Base-by-base conservation (phyloP, 2,113 vertebrate genomes). In the Rallus limicola region DNA sequence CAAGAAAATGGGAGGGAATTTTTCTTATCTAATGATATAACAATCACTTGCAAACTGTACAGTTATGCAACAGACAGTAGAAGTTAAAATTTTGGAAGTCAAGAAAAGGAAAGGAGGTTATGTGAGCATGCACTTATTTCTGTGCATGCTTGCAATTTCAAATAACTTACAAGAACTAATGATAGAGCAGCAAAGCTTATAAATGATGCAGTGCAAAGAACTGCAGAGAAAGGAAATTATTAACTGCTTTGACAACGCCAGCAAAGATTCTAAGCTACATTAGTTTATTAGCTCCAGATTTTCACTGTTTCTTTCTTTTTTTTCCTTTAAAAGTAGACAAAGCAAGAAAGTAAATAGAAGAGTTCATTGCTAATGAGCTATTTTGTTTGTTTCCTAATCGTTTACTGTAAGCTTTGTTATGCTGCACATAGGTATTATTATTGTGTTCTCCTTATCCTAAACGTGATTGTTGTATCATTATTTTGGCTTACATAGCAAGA, bases 221-320 rank as follows among this genome's bases (percentile, higher is more conserved):
- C 26, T 82, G 58, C 40, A 84, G 76, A 92, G 83, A 96, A 93
- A 88, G 53, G 80, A 93, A 96, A 96, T 90, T 60, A 90, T 92
- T 91, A 96, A 92, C 62, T 42, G n/a, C 58, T 71, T 77, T 65
- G 69, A 88, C 65, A 89, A 72, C 76, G 88, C 56, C 90, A 94
- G 72, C 26, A 93, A 40, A 93, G 76, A 90, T 79, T 93, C 95
- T 88, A 92, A 84, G 69, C 44, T 65, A n/a, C 53, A 69, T 95
- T 91, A 76, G n/a, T 55, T 93, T 92, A 93, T 96, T 89, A 89
- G 29, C 50, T 90, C 81, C 95, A 93, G 91, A 82, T 91, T 94
- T 93, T 90, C 48, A 48, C 25, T 74, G 25, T 1, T 33, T 76
- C 16, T 52, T 50, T 40, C 40, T 34, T 38, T 21, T 69, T 62